Evolutionary conservation across 92 coral and sea anemone genomes (phyloP), one percentile per base, ranked within the genome.

Genomic region (Plumapathes pennacea): DNA sequence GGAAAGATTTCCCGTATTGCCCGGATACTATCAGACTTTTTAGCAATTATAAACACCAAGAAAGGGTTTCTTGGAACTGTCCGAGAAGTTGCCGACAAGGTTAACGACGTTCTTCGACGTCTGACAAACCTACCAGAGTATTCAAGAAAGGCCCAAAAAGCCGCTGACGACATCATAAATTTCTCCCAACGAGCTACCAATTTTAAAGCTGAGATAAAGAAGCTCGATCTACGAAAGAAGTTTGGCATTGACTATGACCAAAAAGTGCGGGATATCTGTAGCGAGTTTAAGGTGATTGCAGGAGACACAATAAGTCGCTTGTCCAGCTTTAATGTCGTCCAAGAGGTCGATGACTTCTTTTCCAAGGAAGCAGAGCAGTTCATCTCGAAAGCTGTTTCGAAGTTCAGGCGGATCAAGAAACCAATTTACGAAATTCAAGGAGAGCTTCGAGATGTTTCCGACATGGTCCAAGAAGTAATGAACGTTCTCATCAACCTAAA

Each of bases 1-100:
- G 98, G 98, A 13, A 90, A 77, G 54, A 70, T 84, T 25, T 70
- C 96, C 22, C 69, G 72, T 30, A 74, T 92, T n/a, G 88, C 89
- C 2, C 85, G 82, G 28, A 60, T 83, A 10, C 72, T 92, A 10
- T 77, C 90, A 28, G 95, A 92, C 45, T 79, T 92, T 11, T 74
- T 88, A 62, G 80, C 98, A 13, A 75, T 88, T 23, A 43, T 92
- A 7, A 88, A 92, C 43, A 84, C 85, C 1, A 73, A 80, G 18
- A 88, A 89, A 65, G 88, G 88, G 0, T 92, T 92, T 53, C 78
- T 81, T 9, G 71, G 69, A 46, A 52, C 53, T 1, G 89, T 89
- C 5, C 71, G 75, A 52, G 74, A 85, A 46, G 74, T 88, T 24
- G 88, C 90, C 8, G 46, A 40, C 7, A 68, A 75, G 28, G 57